Conservation (phyloP, 2,888 invertebrate genomes). For the Sympetrum striolatum region DNA sequence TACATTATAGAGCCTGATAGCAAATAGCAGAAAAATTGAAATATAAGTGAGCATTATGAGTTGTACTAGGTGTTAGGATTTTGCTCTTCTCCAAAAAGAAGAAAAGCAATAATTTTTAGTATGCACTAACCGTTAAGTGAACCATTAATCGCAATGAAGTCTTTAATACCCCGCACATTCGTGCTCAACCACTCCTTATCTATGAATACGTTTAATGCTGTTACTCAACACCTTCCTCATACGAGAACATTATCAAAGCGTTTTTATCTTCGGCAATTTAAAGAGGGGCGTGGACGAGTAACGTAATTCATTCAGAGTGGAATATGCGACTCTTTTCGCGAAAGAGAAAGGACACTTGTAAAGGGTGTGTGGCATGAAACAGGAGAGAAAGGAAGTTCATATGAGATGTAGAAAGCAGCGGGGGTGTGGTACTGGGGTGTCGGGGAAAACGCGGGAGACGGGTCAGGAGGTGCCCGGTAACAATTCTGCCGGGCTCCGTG, state of each 20-base stretch:
- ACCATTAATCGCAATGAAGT: too few species aligned
- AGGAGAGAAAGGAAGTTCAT: neutral
- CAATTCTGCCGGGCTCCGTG: constrained; percentile 22
- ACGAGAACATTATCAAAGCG: too few species aligned
- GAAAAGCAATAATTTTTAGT: too few species aligned
- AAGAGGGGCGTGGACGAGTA: neutral
- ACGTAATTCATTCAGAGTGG: neutral
- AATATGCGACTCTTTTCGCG: neutral
- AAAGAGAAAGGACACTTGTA: neutral
- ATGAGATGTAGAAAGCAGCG: neutral
- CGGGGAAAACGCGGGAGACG: neutral
- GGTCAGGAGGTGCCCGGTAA: constrained; percentile 21
- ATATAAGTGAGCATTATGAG: too few species aligned
- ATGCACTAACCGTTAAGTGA: too few species aligned
- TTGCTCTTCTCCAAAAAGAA: too few species aligned
- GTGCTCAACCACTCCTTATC: too few species aligned
- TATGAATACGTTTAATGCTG: too few species aligned
- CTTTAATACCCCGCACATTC: too few species aligned
- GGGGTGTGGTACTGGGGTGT: neutral
- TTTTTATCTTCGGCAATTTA: neutral
- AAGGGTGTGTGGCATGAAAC: neutral
- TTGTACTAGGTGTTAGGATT: too few species aligned
- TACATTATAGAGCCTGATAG: too few species aligned
- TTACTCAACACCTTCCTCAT: neutral
- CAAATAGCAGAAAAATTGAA: too few species aligned